phyloP scores from a whole-genome alignment of 2,888 invertebrate species.

The Griposia aprilina region DNA sequence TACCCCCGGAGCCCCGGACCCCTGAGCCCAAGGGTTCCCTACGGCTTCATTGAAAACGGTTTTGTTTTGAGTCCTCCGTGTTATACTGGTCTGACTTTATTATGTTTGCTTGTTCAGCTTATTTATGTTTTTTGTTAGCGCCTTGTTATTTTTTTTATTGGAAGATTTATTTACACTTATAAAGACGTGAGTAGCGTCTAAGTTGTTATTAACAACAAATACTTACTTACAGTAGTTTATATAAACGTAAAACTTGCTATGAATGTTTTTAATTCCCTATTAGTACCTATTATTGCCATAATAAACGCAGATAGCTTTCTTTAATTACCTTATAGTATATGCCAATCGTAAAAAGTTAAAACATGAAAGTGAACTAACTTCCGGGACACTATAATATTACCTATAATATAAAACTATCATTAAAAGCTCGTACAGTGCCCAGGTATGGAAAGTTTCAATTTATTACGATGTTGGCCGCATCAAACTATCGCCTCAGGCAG shows the following conservation, averaged over 20 bases:
- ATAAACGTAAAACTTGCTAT: neutral
- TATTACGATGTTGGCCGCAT: conserved; percentile 39
- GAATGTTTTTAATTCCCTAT: neutral
- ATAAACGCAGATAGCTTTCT: conserved; percentile 2
- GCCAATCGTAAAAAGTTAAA: conserved; percentile 32
- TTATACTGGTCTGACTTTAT: conserved; percentile 46
- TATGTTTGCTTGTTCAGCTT: conserved; percentile 41
- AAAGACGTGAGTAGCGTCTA: conserved; percentile 1
- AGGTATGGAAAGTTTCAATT: conserved; percentile 48
- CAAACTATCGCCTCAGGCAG: conserved; percentile 29
- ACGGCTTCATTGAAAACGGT: conserved; percentile 57
- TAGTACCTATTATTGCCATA: neutral
- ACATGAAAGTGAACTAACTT: conserved; percentile 25
- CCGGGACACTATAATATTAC: neutral
- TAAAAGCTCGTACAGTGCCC: conserved; percentile 21
- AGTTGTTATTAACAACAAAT: neutral
- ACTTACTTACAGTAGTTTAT: no score
- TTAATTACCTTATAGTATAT: neutral
- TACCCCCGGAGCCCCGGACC: conserved; percentile 54
- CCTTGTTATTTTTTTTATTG: conserved; percentile 32
- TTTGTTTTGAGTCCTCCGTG: conserved; percentile 57
- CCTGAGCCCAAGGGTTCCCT: conserved; percentile 55
- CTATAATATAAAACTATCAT: conserved; percentile 36
- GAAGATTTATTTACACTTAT: neutral
- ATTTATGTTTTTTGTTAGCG: conserved; percentile 32